Base-by-base conservation (phyloP, 2,113 vertebrate genomes). In the Atlantisia rogersi region DNA sequence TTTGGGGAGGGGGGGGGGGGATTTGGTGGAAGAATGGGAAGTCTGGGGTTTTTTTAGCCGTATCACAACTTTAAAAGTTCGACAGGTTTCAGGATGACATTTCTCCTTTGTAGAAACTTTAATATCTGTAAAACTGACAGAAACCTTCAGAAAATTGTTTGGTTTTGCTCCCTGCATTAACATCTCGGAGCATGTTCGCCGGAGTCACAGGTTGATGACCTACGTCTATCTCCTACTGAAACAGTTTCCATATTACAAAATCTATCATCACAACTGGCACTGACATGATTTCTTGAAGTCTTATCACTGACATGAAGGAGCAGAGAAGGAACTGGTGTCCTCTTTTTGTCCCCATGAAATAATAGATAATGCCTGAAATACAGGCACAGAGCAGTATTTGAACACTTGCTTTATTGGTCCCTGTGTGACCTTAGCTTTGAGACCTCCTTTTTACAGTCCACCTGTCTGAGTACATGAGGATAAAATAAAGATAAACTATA, bases 391-490 rank as follows among this genome's bases (percentile, higher is more conserved):
- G 60, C 55, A 75, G 63, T 82, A 70, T 71, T 71, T 93, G 84
- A 86, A 78, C 84, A 28, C 62, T 70, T 75, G 70, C 50, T 93
- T 96, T 93, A 55, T 78, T 75, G 83, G 25, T 82, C 56, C 86
- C 71, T 74, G 16, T 58, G 40, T 91, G 69, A 88, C 90, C 50
- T 78, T 46, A 68, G 46, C 80, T 91, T 69, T 84, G 80, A 88
- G 80, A 75, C 70, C 58, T 73, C 65, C 88, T 76, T 85, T 74
- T 37, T 75, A 60, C 78, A 50, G 71, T 88, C 80, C 55, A 64
- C 55, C 69, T 88, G 64, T 42, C 79, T 69, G 70, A 87, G 69
- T 60, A 37, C 52, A 37, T 28, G 48, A 76, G 29, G 69, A 80
- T 67, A 77, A 84, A 87, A 87, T 73, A 67, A 74, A 74, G 58